These are phyloP conservation scores for Arrhopalites spinosus DNA, from an alignment of 2,888 invertebrate species.

Conservation along the genomic window DNA sequence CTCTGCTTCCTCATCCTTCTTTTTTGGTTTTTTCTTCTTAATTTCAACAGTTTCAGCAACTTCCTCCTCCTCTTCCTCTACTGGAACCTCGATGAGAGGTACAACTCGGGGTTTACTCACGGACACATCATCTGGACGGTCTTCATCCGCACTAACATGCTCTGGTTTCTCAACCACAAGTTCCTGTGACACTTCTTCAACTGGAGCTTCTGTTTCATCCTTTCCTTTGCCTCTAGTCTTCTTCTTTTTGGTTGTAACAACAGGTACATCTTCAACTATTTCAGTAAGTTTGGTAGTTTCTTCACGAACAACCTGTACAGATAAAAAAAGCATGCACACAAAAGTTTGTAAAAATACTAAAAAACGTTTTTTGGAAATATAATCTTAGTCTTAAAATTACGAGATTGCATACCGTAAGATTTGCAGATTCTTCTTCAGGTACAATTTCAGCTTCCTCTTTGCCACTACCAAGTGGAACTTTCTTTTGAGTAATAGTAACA, in stretches of 20 bases:
- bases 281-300: slow-evolving; percentile 11
- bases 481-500: slow-evolving; percentile 9
- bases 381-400: too few relatives aligned
- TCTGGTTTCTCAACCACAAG: slow-evolving; percentile 3
- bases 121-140: slow-evolving; percentile 16
- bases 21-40: slow-evolving; percentile 3
- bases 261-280: slow-evolving; percentile 34
- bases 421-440: slow-evolving; percentile 31
- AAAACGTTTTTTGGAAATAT: too few relatives aligned
- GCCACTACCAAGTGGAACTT: slow-evolving; percentile 17
- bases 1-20: slow-evolving; percentile 5
- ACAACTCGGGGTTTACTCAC: slow-evolving; percentile 13
- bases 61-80: slow-evolving; percentile 20
- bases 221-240: slow-evolving; percentile 20
- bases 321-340: too few relatives aligned
- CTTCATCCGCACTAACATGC: slow-evolving; percentile 3
- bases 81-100: slow-evolving; percentile 22
- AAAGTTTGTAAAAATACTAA: too few relatives aligned
- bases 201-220: slow-evolving; percentile 8
- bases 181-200: slow-evolving; percentile 9
- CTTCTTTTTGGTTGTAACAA: slow-evolving; percentile 30
- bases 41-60: slow-evolving; percentile 30
- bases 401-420: slow-evolving; percentile 2
- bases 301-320: not conserved
- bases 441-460: slow-evolving; percentile 34